These are phyloP conservation scores for Hermaeophaga mercurialis DNA, from an alignment of 2,888 invertebrate genomes.

Conservation along the genomic window DNA sequence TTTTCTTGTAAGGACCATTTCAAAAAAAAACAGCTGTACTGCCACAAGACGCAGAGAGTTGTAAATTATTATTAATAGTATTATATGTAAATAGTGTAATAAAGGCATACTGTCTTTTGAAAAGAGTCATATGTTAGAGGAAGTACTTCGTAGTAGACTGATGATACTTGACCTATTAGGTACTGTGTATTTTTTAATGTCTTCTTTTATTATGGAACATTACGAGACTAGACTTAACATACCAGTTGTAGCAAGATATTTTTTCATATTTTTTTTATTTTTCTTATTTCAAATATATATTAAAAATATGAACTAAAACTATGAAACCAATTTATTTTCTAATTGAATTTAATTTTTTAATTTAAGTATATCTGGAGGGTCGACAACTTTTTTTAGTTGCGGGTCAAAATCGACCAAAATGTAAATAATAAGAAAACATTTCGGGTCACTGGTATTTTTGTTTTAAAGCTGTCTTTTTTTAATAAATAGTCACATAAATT, in stretches of 20 bases:
- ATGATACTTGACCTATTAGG: slow-evolving; percentile 51
- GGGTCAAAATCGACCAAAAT: no score
- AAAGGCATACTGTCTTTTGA: slow-evolving; percentile 56
- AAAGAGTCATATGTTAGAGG: slow-evolving; percentile 50
- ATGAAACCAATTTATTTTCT: no score
- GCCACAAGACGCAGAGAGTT: slow-evolving; percentile 50
- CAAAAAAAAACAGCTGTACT: slow-evolving; percentile 39
- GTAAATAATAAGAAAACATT: no score
- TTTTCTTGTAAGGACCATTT: background rate
- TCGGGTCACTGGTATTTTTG: no score
- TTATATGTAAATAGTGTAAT: slow-evolving; percentile 60
- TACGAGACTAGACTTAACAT: slow-evolving; percentile 30
- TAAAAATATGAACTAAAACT: no score
- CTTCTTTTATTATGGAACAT: slow-evolving; percentile 43
- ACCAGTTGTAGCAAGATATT: background rate
- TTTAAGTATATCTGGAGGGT: no score
- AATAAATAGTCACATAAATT: no score
- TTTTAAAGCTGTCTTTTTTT: no score
- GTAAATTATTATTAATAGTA: slow-evolving; percentile 44
- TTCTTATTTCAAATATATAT: no score
- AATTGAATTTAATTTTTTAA: no score
- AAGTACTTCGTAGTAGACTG: slow-evolving; percentile 57
- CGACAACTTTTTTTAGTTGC: no score
- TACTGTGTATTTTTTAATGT: slow-evolving; percentile 58
- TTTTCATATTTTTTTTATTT: no score